A percentile compares a stretch with the other conserved stretches of the same genome.
Conservation (phyloP, 2,113 vertebrate species). For the Triplophysa dalaica region DNA sequence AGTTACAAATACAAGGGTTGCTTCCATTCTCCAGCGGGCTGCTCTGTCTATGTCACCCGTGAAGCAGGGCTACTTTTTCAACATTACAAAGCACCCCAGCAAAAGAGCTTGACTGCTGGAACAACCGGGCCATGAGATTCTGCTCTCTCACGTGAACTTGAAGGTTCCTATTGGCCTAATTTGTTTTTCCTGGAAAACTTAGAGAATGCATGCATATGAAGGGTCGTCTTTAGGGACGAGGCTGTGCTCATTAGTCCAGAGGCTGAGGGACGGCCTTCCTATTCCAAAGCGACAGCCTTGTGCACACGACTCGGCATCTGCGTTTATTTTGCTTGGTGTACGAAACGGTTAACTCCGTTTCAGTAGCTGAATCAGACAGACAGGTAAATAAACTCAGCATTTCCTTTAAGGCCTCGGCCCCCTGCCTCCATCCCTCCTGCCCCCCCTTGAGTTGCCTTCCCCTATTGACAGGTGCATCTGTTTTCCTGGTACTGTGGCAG, state of each 20-base stretch:
- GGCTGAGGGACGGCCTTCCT: too few relatives aligned
- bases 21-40: constrained; percentile 29
- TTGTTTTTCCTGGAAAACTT: not conserved
- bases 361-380: constrained; percentile 54
- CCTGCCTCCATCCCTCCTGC: constrained; percentile 46
- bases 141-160: constrained; percentile 16
- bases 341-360: constrained; percentile 48
- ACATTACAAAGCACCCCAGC: constrained; percentile 23
- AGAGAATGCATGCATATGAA: not conserved
- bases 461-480: constrained; percentile 76
- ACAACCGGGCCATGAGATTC: not conserved
- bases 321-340: not conserved
- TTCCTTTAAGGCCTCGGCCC: constrained; percentile 62
- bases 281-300: not conserved
- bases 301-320: not conserved
- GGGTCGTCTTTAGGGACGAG: too few relatives aligned
- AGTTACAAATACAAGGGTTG: constrained; percentile 56
- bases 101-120: constrained; percentile 32
- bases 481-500: constrained; percentile 57
- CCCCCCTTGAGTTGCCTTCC: constrained; percentile 63
- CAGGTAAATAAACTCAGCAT: constrained; percentile 63
- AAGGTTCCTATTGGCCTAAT: constrained; percentile 6
- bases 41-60: constrained; percentile 47
- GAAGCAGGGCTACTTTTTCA: constrained; percentile 30
- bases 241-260: too few relatives aligned